Conservation (phyloP, 2,797 vertebrate species). For the Smutsia temminckii region DNA sequence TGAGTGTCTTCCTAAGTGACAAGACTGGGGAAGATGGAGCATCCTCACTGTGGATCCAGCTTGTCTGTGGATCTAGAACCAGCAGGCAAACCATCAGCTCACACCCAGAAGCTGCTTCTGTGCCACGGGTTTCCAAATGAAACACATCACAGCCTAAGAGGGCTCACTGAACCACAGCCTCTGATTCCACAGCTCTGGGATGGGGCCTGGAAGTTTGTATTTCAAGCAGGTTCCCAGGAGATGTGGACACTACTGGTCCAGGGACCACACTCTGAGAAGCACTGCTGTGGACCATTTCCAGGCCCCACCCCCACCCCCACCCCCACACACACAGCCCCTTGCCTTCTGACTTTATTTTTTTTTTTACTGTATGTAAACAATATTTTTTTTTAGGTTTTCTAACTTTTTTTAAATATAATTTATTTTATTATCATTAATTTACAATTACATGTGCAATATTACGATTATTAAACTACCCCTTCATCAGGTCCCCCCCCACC, state of each 20-base stretch:
- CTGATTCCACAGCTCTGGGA: background rate
- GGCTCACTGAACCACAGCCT: background rate
- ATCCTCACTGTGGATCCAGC: background rate
- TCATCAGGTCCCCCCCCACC: too few relatives aligned
- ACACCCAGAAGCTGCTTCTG: background rate
- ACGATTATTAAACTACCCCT: too few relatives aligned
- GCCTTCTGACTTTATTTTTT: background rate
- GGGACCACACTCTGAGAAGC: background rate
- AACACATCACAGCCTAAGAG: background rate
- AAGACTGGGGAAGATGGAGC: background rate
- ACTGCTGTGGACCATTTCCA: background rate
- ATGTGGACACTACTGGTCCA: fast-evolving
- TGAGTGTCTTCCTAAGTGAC: background rate
- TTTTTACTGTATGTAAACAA: too few relatives aligned
- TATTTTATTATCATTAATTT: too few relatives aligned
- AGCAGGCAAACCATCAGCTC: background rate
- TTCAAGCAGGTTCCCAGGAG: background rate
- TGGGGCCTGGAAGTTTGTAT: too few relatives aligned
- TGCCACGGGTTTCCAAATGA: background rate
- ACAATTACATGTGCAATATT: too few relatives aligned
- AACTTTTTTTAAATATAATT: too few relatives aligned
- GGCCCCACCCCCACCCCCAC: too few relatives aligned
- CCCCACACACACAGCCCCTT: too few relatives aligned
- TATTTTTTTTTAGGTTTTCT: too few relatives aligned
- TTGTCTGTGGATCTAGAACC: background rate